Percentiles rank a stretch among this genome's conserved stretches.
phyloP scores from a whole-genome alignment of 1,140 invertebrate species.

The Drosophila gunungcola region DNA sequence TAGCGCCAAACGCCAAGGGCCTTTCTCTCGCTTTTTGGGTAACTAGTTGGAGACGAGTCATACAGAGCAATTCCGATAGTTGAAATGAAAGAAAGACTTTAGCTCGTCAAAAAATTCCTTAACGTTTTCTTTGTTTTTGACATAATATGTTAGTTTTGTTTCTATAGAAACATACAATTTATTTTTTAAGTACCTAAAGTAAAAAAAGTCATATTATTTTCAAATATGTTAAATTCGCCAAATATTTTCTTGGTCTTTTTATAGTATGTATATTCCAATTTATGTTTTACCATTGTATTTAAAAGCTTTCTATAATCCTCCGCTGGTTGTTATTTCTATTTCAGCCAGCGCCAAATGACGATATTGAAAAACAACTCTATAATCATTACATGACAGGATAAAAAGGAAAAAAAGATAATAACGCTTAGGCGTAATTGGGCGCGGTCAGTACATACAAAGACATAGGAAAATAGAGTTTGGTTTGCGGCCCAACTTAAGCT shows the following conservation, averaged over 20 bases:
- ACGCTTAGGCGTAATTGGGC: slow-evolving; percentile 4
- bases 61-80: neutral
- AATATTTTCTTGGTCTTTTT: neutral
- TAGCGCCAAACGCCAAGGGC: too few relatives aligned
- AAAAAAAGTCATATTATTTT: too few relatives aligned
- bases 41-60: neutral
- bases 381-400: slow-evolving; percentile 12
- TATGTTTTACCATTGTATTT: neutral
- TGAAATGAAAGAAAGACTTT: neutral
- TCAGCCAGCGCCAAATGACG: neutral
- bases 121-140: too few relatives aligned
- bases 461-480: slow-evolving; percentile 15
- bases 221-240: too few relatives aligned
- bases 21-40: neutral
- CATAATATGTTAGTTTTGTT: too few relatives aligned
- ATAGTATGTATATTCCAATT: neutral
- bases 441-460: slow-evolving; percentile 10
- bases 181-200: too few relatives aligned
- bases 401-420: slow-evolving; percentile 33
- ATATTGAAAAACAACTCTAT: slow-evolving; percentile 14
- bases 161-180: too few relatives aligned
- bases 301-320: neutral
- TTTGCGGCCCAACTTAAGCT: slow-evolving; percentile 37
- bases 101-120: too few relatives aligned
- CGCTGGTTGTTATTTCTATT: neutral